Conservation (phyloP, 2,888 invertebrate species). For the Steinernema hermaphroditum region DNA sequence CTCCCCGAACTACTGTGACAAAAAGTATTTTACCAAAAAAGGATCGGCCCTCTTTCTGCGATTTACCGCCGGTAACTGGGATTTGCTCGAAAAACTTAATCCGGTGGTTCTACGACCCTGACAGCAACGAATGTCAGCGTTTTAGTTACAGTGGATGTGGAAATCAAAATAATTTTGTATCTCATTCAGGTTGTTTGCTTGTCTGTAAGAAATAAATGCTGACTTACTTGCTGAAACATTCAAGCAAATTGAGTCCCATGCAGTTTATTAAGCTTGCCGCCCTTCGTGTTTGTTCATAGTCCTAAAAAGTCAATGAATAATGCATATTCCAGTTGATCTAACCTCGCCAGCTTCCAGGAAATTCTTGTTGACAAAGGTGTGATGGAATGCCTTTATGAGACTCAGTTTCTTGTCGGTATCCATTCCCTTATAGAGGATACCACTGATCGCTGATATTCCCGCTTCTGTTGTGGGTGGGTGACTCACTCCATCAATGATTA, state of each 20-base stretch:
- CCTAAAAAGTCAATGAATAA: no score
- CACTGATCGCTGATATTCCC: slow-evolving; percentile 71
- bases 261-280: slow-evolving; percentile 44
- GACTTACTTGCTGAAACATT: slow-evolving; percentile 25
- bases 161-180: slow-evolving; percentile 49
- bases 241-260: slow-evolving; percentile 38
- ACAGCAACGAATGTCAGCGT: slow-evolving; percentile 47
- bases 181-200: slow-evolving; percentile 47
- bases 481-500: slow-evolving; percentile 66
- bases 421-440: slow-evolving; percentile 72
- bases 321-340: no score
- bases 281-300: slow-evolving; percentile 46
- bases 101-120: slow-evolving; percentile 50
- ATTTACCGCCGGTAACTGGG: slow-evolving; percentile 50
- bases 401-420: slow-evolving; percentile 71
- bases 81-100: slow-evolving; percentile 38
- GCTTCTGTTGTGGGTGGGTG: slow-evolving; percentile 53
- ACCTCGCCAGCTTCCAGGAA: slow-evolving; percentile 44
- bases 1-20: background rate
- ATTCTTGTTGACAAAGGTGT: slow-evolving; percentile 41
- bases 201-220: slow-evolving; percentile 36
- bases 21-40: background rate
- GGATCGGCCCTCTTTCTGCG: slow-evolving; percentile 36
- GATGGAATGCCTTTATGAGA: slow-evolving; percentile 65
- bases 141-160: slow-evolving; percentile 55